Evolutionary conservation across 2,113 vertebrate genomes (phyloP).

Genomic region (Urocitellus parryii): DNA sequence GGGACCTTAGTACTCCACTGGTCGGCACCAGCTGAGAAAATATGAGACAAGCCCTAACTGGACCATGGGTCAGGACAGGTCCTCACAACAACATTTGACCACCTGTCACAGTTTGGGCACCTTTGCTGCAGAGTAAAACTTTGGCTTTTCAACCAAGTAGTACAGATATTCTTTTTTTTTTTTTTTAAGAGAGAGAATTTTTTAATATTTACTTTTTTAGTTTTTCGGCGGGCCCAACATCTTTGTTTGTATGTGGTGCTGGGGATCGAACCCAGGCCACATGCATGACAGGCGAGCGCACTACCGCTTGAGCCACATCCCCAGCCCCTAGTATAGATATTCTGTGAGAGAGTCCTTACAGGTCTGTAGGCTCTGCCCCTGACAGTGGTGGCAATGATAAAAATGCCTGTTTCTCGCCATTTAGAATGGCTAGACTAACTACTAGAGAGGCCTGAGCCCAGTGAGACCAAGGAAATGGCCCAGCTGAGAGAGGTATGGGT

Average conservation of each 20-base stretch:
- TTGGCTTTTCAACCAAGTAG: not conserved
- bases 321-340: not conserved
- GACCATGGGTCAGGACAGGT: not conserved
- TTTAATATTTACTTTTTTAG: too few relatives aligned
- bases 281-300: too few relatives aligned
- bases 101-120: not conserved
- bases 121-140: not conserved
- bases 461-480: not conserved
- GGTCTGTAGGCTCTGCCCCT: not conserved
- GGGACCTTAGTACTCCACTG: not conserved
- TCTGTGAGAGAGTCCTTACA: constrained; percentile 15
- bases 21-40: not conserved
- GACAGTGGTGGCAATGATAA: not conserved
- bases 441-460: not conserved
- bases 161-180: not conserved
- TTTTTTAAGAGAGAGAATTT: too few relatives aligned
- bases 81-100: not conserved
- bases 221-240: too few relatives aligned
- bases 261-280: too few relatives aligned
- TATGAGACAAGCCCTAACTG: not conserved
- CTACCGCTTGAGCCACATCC: too few relatives aligned
- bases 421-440: not conserved
- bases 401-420: constrained; percentile 21
- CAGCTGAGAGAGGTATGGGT: not conserved
- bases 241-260: too few relatives aligned